Evolutionary conservation across 2,797 vertebrate species (phyloP), one percentile per base, ranked within the genome.

Genomic region (Leptoclinus maculatus): DNA sequence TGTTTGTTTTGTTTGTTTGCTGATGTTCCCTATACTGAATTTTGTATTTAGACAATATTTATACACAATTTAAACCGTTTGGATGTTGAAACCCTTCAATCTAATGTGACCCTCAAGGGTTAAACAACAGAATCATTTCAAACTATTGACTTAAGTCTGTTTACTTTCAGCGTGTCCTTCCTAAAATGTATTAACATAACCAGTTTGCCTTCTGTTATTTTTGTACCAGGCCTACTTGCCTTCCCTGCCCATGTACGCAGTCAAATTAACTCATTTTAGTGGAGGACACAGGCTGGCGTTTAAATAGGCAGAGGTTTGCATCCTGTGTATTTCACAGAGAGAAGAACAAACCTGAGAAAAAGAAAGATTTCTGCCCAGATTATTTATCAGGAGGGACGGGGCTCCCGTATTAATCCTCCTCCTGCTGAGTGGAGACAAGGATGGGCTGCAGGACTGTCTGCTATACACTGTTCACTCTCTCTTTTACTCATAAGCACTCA

Each of bases 381-480:
- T 89, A 84, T 91, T 86, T 84, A 70, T 58, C 64, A 71, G 67
- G 76, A 82, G 11, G 53, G 80, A 74, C 51, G 32, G 54, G 32
- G 74, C 77, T 85, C 73, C 80, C 82, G 79, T 68, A 76, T 82
- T 89, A 91, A 90, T 90, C 85, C 87, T 83, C 82, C 74, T 84
- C 78, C 86, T 85, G 83, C 86, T 87, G 84, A 59, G 76, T 19
- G 54, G 66, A 85, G 81, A 85, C 76, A 66, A 82, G 69, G 66
- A 86, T 78, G 84, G 88, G 83, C 79, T 67, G 71, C 77, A 56
- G 78, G 66, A 56, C 75, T 83, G 75, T 76, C 67, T 84, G 81
- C 63, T 17, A 3, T 56, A 49, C 63, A 59, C 73, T 43, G 7
- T 53, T 34, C 68, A 25, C 27, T 38, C 80, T 71, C 71, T 74